Evolutionary conservation across 2,888 invertebrate genomes (phyloP).

Genomic region (Agelastica alni): DNA sequence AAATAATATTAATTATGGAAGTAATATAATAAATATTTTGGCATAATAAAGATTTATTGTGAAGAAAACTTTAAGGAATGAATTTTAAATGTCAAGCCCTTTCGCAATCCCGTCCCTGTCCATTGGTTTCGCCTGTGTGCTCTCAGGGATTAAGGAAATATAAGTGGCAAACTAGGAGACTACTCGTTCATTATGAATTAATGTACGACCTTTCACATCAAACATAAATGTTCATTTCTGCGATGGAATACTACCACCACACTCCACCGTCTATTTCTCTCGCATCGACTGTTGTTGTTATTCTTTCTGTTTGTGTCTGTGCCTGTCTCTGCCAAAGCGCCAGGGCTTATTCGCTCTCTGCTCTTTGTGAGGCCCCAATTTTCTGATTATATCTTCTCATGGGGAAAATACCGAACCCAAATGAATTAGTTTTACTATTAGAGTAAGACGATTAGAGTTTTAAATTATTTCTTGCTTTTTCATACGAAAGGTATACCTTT

Average conservation of each 20-base stretch:
- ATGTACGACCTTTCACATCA: conserved; percentile 55
- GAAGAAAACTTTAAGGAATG: too few relatives aligned
- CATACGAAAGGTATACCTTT: too few relatives aligned
- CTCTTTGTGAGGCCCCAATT: conserved; percentile 5
- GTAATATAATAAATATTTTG: too few relatives aligned
- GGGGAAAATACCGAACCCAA: not conserved
- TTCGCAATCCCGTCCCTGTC: conserved; percentile 41
- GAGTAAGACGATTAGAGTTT: not conserved
- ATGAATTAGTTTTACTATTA: not conserved
- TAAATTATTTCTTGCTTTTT: too few relatives aligned
- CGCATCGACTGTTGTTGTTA: conserved; percentile 35
- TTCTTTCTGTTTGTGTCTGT: conserved; percentile 32
- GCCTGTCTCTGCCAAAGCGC: conserved; percentile 19
- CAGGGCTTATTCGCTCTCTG: conserved; percentile 3
- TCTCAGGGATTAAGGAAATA: conserved; percentile 58
- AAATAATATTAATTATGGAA: too few relatives aligned
- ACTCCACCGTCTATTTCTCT: conserved; percentile 29
- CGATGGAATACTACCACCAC: conserved; percentile 30
- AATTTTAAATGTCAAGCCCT: too few relatives aligned
- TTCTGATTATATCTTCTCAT: conserved; percentile 7
- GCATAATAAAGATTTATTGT: too few relatives aligned
- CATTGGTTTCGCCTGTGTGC: conserved; percentile 45
- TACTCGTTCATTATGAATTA: conserved; percentile 57
- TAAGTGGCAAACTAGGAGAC: conserved; percentile 56
- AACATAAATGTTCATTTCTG: conserved; percentile 48